A percentile compares a stretch with the other conserved stretches of the same genome.
Conservation (phyloP, 2,113 vertebrate species). For the Stictonetta naevosa region DNA sequence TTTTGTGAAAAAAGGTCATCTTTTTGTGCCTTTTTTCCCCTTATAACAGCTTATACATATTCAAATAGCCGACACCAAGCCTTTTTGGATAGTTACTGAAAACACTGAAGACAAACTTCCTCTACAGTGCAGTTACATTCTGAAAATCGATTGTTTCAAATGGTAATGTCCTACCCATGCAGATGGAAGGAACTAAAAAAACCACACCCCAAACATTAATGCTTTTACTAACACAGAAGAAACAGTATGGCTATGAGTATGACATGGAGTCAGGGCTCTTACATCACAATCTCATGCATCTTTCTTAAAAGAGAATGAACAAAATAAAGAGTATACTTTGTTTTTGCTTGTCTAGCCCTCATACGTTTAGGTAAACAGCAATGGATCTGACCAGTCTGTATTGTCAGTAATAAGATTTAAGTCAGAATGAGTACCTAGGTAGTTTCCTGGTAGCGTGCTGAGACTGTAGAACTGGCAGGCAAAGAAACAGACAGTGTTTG, state of each 20-base stretch:
- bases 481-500: not conserved
- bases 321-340: not conserved
- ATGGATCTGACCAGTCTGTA: not conserved
- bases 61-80: not conserved
- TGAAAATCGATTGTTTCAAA: not conserved
- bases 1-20: not conserved
- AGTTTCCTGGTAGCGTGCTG: not conserved
- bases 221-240: not conserved
- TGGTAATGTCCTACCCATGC: not conserved
- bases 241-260: not conserved
- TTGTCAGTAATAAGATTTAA: not conserved
- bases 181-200: not conserved
- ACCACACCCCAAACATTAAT: not conserved
- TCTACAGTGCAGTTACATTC: not conserved
- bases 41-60: not conserved
- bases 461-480: not conserved
- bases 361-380: not conserved
- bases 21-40: not conserved
- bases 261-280: not conserved
- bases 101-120: not conserved
- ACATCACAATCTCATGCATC: not conserved
- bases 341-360: not conserved
- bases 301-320: not conserved
- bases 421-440: not conserved
- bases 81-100: not conserved